Percentiles rank a stretch among this genome's conserved stretches.
Evolutionary conservation across 2,888 invertebrate species (phyloP).

Genomic region (Leptopilina drosophilae): DNA sequence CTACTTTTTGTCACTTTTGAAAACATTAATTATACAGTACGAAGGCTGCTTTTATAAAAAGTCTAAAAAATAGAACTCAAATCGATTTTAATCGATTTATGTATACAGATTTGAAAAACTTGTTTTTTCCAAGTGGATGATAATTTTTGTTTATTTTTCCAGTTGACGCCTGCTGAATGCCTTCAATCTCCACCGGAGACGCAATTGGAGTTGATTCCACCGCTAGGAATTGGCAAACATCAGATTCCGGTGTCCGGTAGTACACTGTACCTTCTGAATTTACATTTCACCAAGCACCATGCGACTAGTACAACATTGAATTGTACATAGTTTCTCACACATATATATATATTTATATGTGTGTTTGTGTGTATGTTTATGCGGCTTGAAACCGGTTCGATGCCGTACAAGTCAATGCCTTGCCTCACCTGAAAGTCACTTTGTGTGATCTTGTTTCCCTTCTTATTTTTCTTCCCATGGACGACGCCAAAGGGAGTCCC

Average conservation of each 20-base stretch:
- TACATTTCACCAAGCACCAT: conserved; percentile 67
- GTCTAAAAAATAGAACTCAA: too few relatives aligned
- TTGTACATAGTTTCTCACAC: conserved; percentile 61
- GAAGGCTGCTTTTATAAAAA: too few relatives aligned
- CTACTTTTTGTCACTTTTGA: too few relatives aligned
- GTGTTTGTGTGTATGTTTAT: too few relatives aligned
- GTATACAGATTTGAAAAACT: too few relatives aligned
- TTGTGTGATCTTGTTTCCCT: conserved; percentile 21
- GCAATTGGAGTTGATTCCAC: conserved; percentile 68
- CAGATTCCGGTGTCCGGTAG: conserved; percentile 61
- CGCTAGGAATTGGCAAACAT: conserved; percentile 70
- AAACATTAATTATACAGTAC: too few relatives aligned
- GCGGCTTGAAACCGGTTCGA: neutral
- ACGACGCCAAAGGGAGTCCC: neutral
- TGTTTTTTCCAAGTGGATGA: neutral
- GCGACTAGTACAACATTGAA: conserved; percentile 68
- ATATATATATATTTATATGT: neutral
- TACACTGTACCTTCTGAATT: conserved; percentile 26
- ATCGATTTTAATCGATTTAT: too few relatives aligned
- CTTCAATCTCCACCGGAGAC: conserved; percentile 68
- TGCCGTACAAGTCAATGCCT: conserved; percentile 30
- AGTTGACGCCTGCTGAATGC: conserved; percentile 71
- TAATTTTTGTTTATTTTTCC: conserved; percentile 45
- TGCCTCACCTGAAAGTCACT: conserved; percentile 33
- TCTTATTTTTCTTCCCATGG: neutral